A percentile compares a stretch with the other conserved stretches of the same genome.
Conservation (phyloP, 1,140 invertebrate genomes). For the Zaprionus capensis region DNA sequence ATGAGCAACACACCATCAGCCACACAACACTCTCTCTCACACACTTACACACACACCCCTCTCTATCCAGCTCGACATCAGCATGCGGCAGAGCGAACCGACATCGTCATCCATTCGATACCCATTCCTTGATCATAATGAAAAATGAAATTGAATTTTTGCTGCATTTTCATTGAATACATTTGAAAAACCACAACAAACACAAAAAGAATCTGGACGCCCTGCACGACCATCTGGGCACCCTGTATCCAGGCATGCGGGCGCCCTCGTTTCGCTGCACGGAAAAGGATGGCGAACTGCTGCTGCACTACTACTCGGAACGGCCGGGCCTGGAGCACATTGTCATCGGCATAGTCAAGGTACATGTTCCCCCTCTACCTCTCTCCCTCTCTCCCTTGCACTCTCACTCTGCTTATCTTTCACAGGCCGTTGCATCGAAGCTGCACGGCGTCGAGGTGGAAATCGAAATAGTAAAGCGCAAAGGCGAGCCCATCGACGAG, state of each 20-base stretch:
- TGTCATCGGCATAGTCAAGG: conserved; percentile 97
- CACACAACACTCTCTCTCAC: background rate
- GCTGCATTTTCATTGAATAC: conserved; percentile 53
- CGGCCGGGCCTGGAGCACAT: conserved; percentile 96
- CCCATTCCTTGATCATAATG: conserved; percentile 70
- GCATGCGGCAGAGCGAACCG: conserved; percentile 12
- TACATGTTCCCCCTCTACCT: conserved; percentile 80
- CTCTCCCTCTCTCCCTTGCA: background rate
- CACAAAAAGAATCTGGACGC: conserved; percentile 92
- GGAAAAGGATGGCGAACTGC: conserved; percentile 93
- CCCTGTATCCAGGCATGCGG: conserved; percentile 96
- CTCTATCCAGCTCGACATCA: conserved; percentile 18
- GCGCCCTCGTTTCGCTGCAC: conserved; percentile 96
- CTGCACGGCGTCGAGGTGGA: conserved; percentile 96
- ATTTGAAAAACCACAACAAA: conserved; percentile 36
- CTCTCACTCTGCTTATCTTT: conserved; percentile 22
- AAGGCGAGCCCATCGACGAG: conserved; percentile 87
- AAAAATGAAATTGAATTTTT: conserved; percentile 83
- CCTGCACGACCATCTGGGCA: conserved; percentile 96
- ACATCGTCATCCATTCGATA: conserved; percentile 27
- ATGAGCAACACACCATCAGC: conserved; percentile 23
- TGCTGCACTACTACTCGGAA: conserved; percentile 97
- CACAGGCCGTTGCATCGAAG: conserved; percentile 94
- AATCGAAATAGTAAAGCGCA: conserved; percentile 93
- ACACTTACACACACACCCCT: conserved; percentile 17